A percentile compares a stretch with the other conserved stretches of the same genome.
Conservation (phyloP, 2,113 vertebrate species). For the Chloropsis hardwickii region DNA sequence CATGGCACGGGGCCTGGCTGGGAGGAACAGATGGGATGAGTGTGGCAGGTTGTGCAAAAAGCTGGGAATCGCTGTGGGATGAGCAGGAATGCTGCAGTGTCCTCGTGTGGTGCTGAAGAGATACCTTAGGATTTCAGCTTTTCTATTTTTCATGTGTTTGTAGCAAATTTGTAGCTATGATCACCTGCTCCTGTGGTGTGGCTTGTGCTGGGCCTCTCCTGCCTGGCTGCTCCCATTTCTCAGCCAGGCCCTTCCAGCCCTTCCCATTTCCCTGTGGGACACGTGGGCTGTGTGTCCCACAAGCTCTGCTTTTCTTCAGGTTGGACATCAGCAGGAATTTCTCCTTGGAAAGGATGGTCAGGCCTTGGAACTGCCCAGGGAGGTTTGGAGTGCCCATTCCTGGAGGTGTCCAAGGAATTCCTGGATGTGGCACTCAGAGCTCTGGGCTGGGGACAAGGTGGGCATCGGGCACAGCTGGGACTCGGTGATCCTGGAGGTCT, state of each 20-base stretch:
- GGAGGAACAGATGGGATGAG: neutral
- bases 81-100: neutral
- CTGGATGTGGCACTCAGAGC: neutral
- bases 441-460: neutral
- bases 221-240: neutral
- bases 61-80: neutral
- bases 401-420: neutral
- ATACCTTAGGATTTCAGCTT: rapidly evolving
- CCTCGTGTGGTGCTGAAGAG: rapidly evolving
- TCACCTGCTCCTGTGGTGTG: rapidly evolving
- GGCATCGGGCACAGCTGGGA: rapidly evolving
- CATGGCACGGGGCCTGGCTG: neutral
- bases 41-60: neutral
- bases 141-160: neutral
- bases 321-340: neutral
- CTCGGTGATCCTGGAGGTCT: rapidly evolving
- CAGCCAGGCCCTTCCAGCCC: neutral
- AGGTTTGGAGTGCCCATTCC: neutral
- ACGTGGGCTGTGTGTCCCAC: neutral
- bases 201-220: neutral
- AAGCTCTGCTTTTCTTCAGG: neutral
- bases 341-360: too few species aligned
- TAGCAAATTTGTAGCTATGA: neutral
- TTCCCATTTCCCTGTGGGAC: neutral
- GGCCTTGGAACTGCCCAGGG: neutral